phyloP scores from a whole-genome alignment of 2,113 vertebrate genomes.

The Arenaria interpres region DNA sequence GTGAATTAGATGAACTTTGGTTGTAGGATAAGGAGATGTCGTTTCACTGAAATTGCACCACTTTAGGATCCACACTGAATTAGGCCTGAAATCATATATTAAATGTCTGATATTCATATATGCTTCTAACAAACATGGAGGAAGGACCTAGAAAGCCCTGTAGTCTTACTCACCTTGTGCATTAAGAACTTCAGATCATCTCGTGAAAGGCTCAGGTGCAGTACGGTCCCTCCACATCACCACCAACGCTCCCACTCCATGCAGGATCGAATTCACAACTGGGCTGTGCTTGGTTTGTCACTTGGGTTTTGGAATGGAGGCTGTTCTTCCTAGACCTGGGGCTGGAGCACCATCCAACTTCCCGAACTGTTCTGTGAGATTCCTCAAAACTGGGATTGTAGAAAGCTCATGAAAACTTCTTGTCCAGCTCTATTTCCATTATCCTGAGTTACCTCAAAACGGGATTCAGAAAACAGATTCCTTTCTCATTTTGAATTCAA shows the following conservation, averaged over 20 bases:
- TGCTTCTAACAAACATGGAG: background rate
- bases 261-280: background rate
- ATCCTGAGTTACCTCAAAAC: background rate
- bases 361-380: background rate
- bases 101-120: accelerated
- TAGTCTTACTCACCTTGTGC: background rate
- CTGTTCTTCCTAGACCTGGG: background rate
- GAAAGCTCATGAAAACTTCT: background rate
- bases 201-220: background rate
- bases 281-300: background rate
- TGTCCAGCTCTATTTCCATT: background rate
- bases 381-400: background rate
- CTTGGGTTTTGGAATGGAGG: background rate
- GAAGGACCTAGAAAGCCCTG: background rate
- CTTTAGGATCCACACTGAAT: background rate
- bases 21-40: background rate
- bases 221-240: background rate
- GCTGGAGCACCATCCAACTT: background rate
- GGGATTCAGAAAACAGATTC: background rate
- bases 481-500: background rate
- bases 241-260: background rate
- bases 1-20: background rate
- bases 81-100: background rate
- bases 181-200: background rate
- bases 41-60: background rate